Conservation (phyloP, 2,888 invertebrate species). For the Brachypterus glaber region DNA sequence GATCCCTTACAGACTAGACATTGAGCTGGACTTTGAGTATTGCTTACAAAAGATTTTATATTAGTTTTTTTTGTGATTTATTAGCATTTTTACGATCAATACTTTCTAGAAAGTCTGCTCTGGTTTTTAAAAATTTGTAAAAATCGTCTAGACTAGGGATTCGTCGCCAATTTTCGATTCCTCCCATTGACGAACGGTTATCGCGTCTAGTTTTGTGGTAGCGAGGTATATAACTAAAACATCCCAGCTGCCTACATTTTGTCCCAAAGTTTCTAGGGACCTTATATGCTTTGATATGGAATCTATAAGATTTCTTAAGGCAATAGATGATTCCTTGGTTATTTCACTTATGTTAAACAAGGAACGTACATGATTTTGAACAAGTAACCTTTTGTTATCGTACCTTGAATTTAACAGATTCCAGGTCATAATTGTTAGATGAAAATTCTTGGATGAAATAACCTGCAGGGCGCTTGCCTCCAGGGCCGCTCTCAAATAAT, state of each 20-base stretch:
- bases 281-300: background rate
- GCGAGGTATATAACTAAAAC: slow-evolving; percentile 3
- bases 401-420: slow-evolving; percentile 8
- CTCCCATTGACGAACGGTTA: slow-evolving; percentile 9
- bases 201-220: slow-evolving; percentile 8
- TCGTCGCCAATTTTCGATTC: slow-evolving; percentile 1
- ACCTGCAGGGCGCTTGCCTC: slow-evolving; percentile 7
- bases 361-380: slow-evolving; percentile 5
- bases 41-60: background rate
- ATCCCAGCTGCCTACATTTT: too few species aligned
- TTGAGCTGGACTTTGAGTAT: background rate
- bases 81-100: background rate
- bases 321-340: slow-evolving; percentile 2
- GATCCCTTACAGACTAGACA: slow-evolving; percentile 7
- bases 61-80: background rate
- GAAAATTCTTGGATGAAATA: slow-evolving; percentile 7
- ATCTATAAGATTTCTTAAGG: slow-evolving; percentile 9
- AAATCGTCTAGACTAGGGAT: slow-evolving; percentile 2
- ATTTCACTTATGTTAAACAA: slow-evolving; percentile 9
- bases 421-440: slow-evolving; percentile 9
- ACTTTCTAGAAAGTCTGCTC: slow-evolving; percentile 3
- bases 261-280: background rate
- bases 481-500: slow-evolving; percentile 10
- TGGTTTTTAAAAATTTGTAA: slow-evolving; percentile 7
- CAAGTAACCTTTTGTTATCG: slow-evolving; percentile 11